Evolutionary conservation across 2,797 vertebrate genomes (phyloP).

Genomic region (Ctenosaura bakeri): DNA sequence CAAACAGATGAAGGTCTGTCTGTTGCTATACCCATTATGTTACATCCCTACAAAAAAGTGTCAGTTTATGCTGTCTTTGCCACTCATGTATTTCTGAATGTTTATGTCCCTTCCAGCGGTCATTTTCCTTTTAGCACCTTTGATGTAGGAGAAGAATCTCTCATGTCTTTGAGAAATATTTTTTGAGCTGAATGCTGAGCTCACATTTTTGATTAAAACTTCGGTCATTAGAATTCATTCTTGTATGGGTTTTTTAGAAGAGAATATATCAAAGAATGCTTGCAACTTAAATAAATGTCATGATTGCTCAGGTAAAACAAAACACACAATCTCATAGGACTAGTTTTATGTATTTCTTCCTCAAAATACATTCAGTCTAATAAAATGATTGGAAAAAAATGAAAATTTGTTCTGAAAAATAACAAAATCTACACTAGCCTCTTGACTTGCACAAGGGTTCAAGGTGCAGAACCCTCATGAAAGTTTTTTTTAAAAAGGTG

Average conservation of each 20-base stretch:
- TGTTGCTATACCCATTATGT: neutral
- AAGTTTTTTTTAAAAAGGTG: too few relatives aligned
- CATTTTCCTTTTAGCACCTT: too few relatives aligned
- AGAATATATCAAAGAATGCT: neutral
- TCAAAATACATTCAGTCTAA: neutral
- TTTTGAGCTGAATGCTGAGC: neutral
- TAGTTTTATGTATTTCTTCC: neutral
- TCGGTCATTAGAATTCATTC: neutral
- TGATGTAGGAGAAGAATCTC: too few relatives aligned
- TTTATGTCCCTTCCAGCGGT: neutral
- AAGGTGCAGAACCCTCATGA: too few relatives aligned
- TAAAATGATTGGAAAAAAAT: slow-evolving; percentile 8
- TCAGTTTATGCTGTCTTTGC: neutral
- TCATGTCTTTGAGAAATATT: neutral
- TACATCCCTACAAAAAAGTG: neutral
- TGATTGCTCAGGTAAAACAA: slow-evolving; percentile 7
- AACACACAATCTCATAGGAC: neutral
- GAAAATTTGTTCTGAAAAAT: neutral
- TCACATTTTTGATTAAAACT: neutral
- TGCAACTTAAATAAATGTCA: neutral
- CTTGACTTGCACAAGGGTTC: too few relatives aligned
- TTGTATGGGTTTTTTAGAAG: neutral
- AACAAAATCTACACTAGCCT: neutral
- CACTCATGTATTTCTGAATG: neutral
- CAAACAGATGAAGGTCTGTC: neutral